Base-by-base conservation (phyloP, 2,888 invertebrate species). In the Rotaria macrura region DNA sequence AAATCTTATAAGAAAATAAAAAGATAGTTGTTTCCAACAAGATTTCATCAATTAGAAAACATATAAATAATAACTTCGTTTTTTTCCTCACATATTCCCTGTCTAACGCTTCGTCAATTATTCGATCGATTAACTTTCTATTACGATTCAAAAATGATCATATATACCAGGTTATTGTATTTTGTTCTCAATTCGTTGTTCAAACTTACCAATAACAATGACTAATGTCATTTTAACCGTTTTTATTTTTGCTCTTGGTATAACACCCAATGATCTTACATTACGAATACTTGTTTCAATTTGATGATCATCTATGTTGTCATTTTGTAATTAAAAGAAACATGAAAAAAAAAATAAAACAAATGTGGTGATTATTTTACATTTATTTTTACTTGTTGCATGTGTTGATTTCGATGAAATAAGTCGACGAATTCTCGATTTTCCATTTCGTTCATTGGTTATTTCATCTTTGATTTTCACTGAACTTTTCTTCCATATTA, bases 401-500 rank as follows among this genome's bases (percentile, higher is more conserved):
- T 1, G 25, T 25, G n/a, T 43, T n/a, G 17, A 25, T 79, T 79
- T 79, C 4, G 43, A 43, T 79, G 79, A 25, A 10, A 79, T 20
- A 10, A 79, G n/a, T 79, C 43, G 43, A 40, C 40, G 40, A 25
- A 79, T 25, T 79, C 20, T 38, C 5, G 79, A 79, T 79, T 79
- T 40, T 43, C 43, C 79, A 25, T 25, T 43, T n/a, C n/a, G 65
- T 65, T 65, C 34, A 34, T 6, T 4, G 4, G 34, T 2, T 34
- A 6, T 9, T 20, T 23, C 79, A 79, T 79, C n/a, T n/a, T 43
- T 43, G 2, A n/a, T 79, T 79, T 43, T 84, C 7, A 94, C 92
- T 4, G 93, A 93, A 89, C 94, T 94, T 89, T 95, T 95, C 10
- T 94, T 94, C 96, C 96, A 96, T 88, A 96, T 96, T 17, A 96